Conservation (phyloP, 2,113 vertebrate genomes). For the Tilapia sparmanii region DNA sequence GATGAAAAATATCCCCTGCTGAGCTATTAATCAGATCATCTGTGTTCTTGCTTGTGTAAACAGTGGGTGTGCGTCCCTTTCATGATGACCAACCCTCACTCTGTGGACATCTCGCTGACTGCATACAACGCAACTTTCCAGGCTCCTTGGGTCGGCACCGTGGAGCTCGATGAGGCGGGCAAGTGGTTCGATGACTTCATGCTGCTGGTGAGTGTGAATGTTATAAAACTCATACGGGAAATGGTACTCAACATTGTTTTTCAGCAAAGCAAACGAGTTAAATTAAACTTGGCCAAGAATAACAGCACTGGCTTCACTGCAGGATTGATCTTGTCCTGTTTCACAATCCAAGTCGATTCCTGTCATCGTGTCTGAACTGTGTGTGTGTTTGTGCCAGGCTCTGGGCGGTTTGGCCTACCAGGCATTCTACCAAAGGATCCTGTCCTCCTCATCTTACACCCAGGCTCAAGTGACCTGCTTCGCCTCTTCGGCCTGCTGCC, state of each 20-base stretch:
- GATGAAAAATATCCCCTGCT: background rate
- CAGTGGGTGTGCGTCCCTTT: constrained; percentile 70
- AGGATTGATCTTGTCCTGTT: background rate
- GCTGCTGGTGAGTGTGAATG: constrained; percentile 56
- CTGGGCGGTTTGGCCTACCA: constrained; percentile 79
- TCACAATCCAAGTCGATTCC: background rate
- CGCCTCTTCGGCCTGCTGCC: constrained; percentile 66
- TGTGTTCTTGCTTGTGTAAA: constrained; percentile 11
- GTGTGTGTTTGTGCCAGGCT: constrained; percentile 59
- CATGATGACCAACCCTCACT: constrained; percentile 63
- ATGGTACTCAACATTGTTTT: background rate
- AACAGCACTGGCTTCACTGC: background rate
- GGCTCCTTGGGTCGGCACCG: constrained; percentile 64
- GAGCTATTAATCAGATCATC: background rate
- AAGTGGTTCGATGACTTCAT: constrained; percentile 72
- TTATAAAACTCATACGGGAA: background rate
- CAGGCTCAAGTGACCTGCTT: constrained; percentile 76
- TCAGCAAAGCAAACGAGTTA: background rate
- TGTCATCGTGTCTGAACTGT: background rate
- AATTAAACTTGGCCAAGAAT: background rate
- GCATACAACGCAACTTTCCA: constrained; percentile 63
- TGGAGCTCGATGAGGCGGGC: constrained; percentile 52
- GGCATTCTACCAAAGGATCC: constrained; percentile 80
- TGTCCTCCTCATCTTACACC: constrained; percentile 68
- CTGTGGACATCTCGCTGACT: constrained; percentile 61